Conservation (phyloP, 1,140 invertebrate genomes). For the Intoshia linei region DNA sequence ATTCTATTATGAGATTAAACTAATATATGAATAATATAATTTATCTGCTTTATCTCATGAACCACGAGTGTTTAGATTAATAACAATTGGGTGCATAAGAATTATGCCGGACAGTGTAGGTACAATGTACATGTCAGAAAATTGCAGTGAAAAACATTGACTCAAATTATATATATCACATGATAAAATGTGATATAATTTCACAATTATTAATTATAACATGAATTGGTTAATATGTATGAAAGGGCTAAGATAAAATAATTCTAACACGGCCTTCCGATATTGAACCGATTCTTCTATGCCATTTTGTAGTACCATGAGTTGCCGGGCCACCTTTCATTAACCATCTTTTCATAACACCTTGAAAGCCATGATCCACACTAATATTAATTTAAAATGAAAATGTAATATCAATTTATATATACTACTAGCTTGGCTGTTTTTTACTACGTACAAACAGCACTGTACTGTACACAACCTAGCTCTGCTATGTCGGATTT, state of each 20-base stretch:
- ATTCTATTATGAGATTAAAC: too few species aligned
- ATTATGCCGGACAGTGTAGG: not conserved
- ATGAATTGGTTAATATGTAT: not conserved
- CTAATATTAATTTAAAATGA: conserved; percentile 21
- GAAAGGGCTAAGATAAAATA: not conserved
- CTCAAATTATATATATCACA: not conserved
- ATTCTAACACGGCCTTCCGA: conserved; percentile 26
- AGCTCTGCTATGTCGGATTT: too few species aligned
- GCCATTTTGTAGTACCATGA: conserved; percentile 71
- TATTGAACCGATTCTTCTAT: conserved; percentile 56
- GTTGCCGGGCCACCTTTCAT: conserved; percentile 60
- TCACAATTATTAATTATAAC: not conserved
- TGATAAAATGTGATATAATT: not conserved
- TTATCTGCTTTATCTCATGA: too few species aligned
- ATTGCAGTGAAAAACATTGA: not conserved
- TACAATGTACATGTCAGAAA: not conserved
- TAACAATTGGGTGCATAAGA: not conserved
- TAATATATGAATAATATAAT: too few species aligned
- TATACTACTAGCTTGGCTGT: too few species aligned
- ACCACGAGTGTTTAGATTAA: too few species aligned
- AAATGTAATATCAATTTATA: not conserved
- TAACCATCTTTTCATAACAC: conserved; percentile 73
- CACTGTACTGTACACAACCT: too few species aligned
- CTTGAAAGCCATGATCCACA: conserved; percentile 81
- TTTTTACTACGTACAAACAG: too few species aligned